phyloP scores from a whole-genome alignment of 2,888 invertebrate species.

The Cheilosia variabilis region DNA sequence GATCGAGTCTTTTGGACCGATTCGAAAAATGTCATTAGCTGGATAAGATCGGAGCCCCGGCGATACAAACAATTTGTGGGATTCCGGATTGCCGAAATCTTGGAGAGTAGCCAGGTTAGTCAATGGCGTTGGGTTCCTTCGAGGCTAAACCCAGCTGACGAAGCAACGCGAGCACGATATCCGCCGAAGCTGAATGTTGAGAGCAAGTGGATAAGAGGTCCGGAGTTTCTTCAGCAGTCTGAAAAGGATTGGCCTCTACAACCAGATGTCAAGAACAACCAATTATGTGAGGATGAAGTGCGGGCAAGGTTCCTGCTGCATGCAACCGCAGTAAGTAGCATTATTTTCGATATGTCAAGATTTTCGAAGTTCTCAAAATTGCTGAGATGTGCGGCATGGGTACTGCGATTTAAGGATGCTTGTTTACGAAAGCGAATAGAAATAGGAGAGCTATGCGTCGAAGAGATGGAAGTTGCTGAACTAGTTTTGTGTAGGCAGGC shows the following conservation, averaged over 20 bases:
- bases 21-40: slow-evolving; percentile 55
- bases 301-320: slow-evolving; percentile 20
- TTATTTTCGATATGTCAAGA: slow-evolving; percentile 19
- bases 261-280: not conserved
- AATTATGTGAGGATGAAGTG: slow-evolving; percentile 10
- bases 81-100: slow-evolving; percentile 62
- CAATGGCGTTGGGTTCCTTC: slow-evolving; percentile 60
- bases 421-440: slow-evolving; percentile 4
- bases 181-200: slow-evolving; percentile 1
- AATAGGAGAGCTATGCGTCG: slow-evolving; percentile 11
- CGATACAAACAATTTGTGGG: slow-evolving; percentile 66
- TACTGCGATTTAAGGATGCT: slow-evolving; percentile 33
- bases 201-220: slow-evolving; percentile 50
- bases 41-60: slow-evolving; percentile 76
- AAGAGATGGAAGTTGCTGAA: slow-evolving; percentile 30
- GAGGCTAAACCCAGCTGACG: slow-evolving; percentile 63
- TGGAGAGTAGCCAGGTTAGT: slow-evolving; percentile 46
- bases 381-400: slow-evolving; percentile 36
- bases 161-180: too few species aligned
- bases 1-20: too few species aligned
- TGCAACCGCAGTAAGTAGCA: slow-evolving; percentile 19
- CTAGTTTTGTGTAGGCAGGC: slow-evolving; percentile 14
- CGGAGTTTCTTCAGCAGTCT: slow-evolving; percentile 46
- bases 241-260: slow-evolving; percentile 18
- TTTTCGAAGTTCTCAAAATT: slow-evolving; percentile 16